Percentiles rank a stretch among this genome's conserved stretches.
Evolutionary conservation across 2,113 vertebrate genomes (phyloP).

Genomic region (Platycercus adscitus): DNA sequence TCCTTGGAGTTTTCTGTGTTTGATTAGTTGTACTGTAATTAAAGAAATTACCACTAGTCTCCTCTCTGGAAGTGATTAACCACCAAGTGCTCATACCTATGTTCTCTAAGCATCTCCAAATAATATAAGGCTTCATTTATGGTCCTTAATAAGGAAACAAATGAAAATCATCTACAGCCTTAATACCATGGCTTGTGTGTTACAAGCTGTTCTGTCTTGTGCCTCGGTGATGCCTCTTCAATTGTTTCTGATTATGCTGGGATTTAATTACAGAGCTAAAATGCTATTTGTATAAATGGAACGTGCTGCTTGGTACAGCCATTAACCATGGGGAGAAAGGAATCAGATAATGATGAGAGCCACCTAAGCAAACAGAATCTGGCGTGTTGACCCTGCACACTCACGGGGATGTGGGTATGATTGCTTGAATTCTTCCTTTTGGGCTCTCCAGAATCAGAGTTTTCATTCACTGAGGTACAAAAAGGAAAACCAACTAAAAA

Average conservation of each 20-base stretch:
- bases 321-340: background rate
- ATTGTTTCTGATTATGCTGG: constrained; percentile 6
- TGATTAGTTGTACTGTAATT: constrained; percentile 83
- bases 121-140: constrained; percentile 23
- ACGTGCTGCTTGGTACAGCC: background rate
- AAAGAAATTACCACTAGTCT: constrained; percentile 76
- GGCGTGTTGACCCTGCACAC: background rate
- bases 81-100: constrained; percentile 37
- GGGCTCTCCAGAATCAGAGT: background rate
- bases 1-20: constrained; percentile 76
- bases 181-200: constrained; percentile 1
- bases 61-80: constrained; percentile 65
- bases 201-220: constrained; percentile 36
- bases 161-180: constrained; percentile 17
- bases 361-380: background rate
- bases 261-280: constrained; percentile 52
- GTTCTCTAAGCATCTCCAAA: constrained; percentile 43
- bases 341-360: background rate
- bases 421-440: background rate
- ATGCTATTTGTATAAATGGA: background rate
- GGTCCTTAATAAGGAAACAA: constrained; percentile 52
- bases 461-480: background rate
- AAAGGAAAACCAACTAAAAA: background rate
- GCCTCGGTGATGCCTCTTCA: background rate
- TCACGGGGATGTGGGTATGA: background rate